Conservation (phyloP, 2,797 vertebrate species). For the Cyclopterus lumpus region DNA sequence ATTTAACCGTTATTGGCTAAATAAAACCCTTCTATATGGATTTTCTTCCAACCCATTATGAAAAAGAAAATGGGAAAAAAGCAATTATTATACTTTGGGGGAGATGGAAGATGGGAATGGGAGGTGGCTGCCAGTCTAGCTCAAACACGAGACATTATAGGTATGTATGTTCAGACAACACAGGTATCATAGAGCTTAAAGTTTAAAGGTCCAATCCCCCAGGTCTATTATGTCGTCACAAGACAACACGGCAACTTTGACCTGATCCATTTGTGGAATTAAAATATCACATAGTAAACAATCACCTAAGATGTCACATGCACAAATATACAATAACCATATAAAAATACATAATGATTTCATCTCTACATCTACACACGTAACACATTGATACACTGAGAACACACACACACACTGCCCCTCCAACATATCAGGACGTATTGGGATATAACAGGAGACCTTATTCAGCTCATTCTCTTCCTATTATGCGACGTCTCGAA, state of each 20-base stretch:
- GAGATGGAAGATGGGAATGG: too few relatives aligned
- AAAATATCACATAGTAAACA: neutral
- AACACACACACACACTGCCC: neutral
- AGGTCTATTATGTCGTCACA: neutral
- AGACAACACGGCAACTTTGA: neutral
- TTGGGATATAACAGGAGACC: conserved; percentile 7
- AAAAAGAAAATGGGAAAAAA: neutral
- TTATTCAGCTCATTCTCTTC: conserved; percentile 26
- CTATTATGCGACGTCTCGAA: conserved; percentile 28
- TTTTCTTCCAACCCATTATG: neutral
- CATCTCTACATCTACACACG: neutral
- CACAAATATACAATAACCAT: neutral
- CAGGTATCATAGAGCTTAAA: neutral
- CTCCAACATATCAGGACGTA: neutral
- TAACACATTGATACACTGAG: conserved; percentile 2
- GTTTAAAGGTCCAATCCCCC: neutral
- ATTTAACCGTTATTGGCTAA: neutral
- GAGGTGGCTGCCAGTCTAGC: neutral
- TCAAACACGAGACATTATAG: neutral
- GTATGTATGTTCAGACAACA: too few relatives aligned
- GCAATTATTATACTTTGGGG: too few relatives aligned
- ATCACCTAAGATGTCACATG: neutral
- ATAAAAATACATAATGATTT: neutral
- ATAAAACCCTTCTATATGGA: neutral
- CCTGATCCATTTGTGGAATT: neutral